Base-by-base conservation (phyloP, 2,888 invertebrate species). In the Apotomis betuletana region DNA sequence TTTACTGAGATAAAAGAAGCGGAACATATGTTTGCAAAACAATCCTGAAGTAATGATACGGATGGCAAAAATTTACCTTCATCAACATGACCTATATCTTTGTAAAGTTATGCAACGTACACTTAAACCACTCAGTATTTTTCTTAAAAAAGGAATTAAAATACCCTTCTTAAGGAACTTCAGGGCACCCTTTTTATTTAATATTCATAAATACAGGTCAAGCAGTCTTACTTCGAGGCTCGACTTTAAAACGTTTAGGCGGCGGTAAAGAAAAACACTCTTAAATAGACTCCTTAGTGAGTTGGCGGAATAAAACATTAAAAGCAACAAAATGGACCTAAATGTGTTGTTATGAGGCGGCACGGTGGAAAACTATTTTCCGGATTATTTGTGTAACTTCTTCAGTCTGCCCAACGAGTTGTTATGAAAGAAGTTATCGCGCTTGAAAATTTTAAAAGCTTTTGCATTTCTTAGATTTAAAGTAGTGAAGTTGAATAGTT, bases 321-420 rank as follows among this genome's bases (percentile, higher is more conserved):
- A 80, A 78, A 76, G 79, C 79, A 81, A 82, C 79, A 81, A 80
- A 81, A 79, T 83, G 81, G 78, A 78, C 80, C 77, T 76, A 81
- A 86, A 84, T 81, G 82, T 85, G 82, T 83, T 86, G 84, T 82
- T 86, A 84, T 82, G 81, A 83, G 80, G 82, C 83, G 81, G 76
- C 77, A 78, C 78, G 79, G 78, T 79, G 80, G 81, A 78, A 82
- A 87, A 86, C 84, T 84, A 83, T 85, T 85, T 85, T 78, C 79
- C 81, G 79, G 80, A 84, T 85, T 85, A 87, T 87, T 86, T 86
- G 81, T 84, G 80, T 84, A 84, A 85, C 84, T 85, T 83, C 81
- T 82, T 83, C 82, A 81, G 84, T 83, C 81, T 83, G 77, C 77
- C 75, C 77, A 77, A 80, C 78, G 81, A 82, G 81, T 83, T 83